Base-by-base conservation (phyloP, 2,797 vertebrate genomes). In the Mallotus villosus region DNA sequence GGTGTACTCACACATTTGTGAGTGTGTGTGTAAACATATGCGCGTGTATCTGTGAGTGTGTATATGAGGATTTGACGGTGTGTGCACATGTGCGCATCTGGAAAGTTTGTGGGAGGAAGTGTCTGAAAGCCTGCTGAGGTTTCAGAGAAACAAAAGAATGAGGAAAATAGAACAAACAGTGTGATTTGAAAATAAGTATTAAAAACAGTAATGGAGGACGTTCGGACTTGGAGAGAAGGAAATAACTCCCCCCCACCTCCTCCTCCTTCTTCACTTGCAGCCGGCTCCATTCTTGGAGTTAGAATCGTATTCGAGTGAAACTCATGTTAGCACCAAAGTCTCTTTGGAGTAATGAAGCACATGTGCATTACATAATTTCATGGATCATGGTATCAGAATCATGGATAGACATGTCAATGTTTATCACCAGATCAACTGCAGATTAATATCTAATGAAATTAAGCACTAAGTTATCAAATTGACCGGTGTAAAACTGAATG, bases 221-320 rank as follows among this genome's bases (percentile, higher is more conserved):
- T 24, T 53, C 55, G 65, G 65, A 67, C 14, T 55, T 65, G n/a
- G 37, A 57, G 70, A 74, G 69, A 66, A 82, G 80, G 81, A 85
- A 82, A 84, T 79, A 74, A 74, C 77, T 82, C 55, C 71, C 74
- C 64, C 17, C 7, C 7, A n/a, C 34, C 46, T 59, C 73, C 69
- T 53, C n/a, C 5, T 1, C 27, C 22, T 55, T 4, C 27, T 63
- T 24, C 34, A 24, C 21, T 66, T 11, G 73, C 72, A 80, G 73
- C 76, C 86, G 84, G 82, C 82, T 88, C 79, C 79, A 87, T 87
- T 85, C 84, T 78, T 84, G 71, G 75, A 84, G 80, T 22, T 72
- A 69, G 61, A 74, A 69, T 78, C 78, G 77, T 84, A 74, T 87
- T 79, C 79, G 74, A 78, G 73, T 72, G 70, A 66, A 67, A 78